Base-by-base conservation (phyloP, 30 jellyfish, hydroid and myxozoan genomes). In the Cassiopea xamachana region DNA sequence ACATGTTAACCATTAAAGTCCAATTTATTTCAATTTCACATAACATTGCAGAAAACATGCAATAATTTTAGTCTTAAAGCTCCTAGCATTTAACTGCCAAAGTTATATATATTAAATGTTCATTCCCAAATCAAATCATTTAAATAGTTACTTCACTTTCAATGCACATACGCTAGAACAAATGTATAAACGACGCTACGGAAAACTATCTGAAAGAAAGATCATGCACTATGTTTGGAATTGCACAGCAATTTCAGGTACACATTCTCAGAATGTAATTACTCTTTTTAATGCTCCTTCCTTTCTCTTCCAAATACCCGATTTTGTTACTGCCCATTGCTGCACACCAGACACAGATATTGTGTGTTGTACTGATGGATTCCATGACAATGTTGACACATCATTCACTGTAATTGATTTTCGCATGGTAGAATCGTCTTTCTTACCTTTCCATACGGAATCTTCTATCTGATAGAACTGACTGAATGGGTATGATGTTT, bases 221-320 rank as follows among this genome's bases (percentile, higher is more conserved):
- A 27, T 27, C 39, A n/a, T n/a, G n/a, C n/a, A n/a, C 95, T 13
- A 90, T 88, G 51, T 78, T 78, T 9, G 87, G 55, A 46, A 79
- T 48, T 0, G 69, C n/a, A n/a, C 51, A 48, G 91, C 91, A 46
- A 83, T 16, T 46, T 27, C 48, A 0, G 79, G 8, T 19, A n/a
- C 0, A 19, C 0, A 69, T 16, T 19, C 73, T 60, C 60, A 64
- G 15, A 2, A 9, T 17, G 15, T 17, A 64, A 64, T 14, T 0
- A 64, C 74, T 64, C 74, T 16, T 2, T 7, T 51, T 69, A 69
- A 50, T 17, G 9, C 51, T 16, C 75, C 87, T 19, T 27, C 87
- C 16, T 5, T 19, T 50, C 50, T 78, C 50, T 50, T 48, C 70
- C 16, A 5, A 27, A 78, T 78, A 15, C 74, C 87, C 50, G 55